Evolutionary conservation across 2,113 vertebrate species (phyloP).

Genomic region (Notiomystis cincta): DNA sequence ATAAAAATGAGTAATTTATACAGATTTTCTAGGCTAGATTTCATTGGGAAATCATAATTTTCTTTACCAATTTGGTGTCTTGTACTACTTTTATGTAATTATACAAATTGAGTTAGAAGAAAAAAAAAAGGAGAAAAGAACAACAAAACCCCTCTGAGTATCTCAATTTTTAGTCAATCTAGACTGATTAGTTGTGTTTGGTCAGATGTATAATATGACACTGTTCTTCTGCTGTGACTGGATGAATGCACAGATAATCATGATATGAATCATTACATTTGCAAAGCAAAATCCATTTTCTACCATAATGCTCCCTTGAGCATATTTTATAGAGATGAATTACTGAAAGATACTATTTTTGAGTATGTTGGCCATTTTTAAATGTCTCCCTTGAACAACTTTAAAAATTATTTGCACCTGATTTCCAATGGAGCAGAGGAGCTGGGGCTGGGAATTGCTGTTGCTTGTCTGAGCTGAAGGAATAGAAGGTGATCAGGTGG

Average conservation of each 20-base stretch:
- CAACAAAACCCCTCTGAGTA: background rate
- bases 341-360: background rate
- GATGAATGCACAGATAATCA: background rate
- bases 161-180: background rate
- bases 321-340: background rate
- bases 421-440: background rate
- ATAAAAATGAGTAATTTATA: background rate
- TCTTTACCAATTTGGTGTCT: background rate
- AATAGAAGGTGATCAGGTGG: too few species aligned
- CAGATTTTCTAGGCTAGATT: background rate
- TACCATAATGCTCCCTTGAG: background rate
- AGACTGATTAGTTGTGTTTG: conserved; percentile 18
- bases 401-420: background rate
- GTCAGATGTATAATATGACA: conserved; percentile 12
- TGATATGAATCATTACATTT: conserved; percentile 25
- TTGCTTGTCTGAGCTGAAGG: fast-evolving
- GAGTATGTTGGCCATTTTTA: background rate
- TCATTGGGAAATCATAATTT: background rate
- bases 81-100: background rate
- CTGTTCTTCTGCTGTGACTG: conserved; percentile 9
- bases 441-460: background rate
- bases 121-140: background rate
- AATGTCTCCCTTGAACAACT: background rate
- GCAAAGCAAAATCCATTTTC: conserved; percentile 41
- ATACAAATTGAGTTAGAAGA: background rate